Conservation (phyloP, 2,797 vertebrate species). For the Phrynocephalus guinanensis region DNA sequence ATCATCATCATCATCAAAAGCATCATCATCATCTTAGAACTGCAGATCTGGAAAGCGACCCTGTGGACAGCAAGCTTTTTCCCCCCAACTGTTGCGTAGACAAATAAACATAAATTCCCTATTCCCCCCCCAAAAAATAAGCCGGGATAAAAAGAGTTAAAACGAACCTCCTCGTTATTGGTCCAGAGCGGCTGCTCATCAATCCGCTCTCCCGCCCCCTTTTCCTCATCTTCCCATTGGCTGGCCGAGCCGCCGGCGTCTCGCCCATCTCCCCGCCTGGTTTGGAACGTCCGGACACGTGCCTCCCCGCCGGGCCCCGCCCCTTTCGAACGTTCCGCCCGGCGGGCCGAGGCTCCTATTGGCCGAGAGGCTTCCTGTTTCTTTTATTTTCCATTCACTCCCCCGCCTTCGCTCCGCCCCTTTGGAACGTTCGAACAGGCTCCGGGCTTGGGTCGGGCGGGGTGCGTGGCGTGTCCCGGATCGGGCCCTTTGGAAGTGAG, state of each 20-base stretch:
- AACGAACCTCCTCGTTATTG: not conserved
- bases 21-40: no score
- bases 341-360: not conserved
- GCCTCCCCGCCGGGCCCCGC: not conserved
- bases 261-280: not conserved
- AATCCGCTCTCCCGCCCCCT: no score
- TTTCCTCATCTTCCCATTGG: not conserved
- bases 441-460: not conserved
- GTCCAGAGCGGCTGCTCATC: not conserved
- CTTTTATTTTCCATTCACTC: no score
- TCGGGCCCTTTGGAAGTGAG: not conserved
- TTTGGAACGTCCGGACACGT: not conserved
- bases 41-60: no score
- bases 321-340: not conserved
- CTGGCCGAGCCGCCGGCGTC: rapidly evolving
- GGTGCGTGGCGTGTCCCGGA: not conserved
- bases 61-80: no score
- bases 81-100: no score
- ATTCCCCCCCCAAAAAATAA: no score
- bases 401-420: not conserved
- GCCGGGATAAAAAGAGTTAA: not conserved
- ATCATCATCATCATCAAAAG: no score
- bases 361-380: not conserved
- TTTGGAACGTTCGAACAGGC: not conserved
- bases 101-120: no score